Base-by-base conservation (phyloP, 2,113 vertebrate genomes). In the Malurus alboscapulatus region DNA sequence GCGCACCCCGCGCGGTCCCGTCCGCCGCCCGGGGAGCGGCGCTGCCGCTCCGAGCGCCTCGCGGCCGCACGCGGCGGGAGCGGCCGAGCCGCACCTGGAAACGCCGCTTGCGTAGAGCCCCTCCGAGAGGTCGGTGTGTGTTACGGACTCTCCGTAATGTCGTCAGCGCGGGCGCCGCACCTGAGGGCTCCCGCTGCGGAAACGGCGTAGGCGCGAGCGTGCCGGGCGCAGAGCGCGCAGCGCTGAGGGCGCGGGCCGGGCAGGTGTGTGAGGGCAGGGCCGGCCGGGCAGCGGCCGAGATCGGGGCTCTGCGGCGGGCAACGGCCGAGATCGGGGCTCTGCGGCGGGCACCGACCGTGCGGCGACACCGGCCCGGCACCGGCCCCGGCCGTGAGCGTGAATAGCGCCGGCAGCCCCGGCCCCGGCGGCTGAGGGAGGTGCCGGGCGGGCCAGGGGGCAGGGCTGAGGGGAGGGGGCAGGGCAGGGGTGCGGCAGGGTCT, bases 141-240 rank as follows among this genome's bases (percentile, higher is more conserved):
- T 67, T 92, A 88, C 95, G 93, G 13, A 95, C 42, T 95, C 63
- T 93, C 66, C 95, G 93, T 96, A 94, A 53, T 30, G 93, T 71
- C 82, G 78, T 84, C 93, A 82, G 30, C 61, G 51, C 74, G 58
- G 62, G 42, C 58, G 54, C 84, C 24, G 95, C 90, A 96, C 94
- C 94, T 95, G 95, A 91, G 68, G 5, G 84, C 59, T 76, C 19
- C 38, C 44, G 80, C 53, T 75, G 76, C 92, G 94, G 80, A 53
- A 92, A 61, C 44, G 73, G 65, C 90, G 89, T 79, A 92, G 82
- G 38, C 25, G 75, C 62, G 36, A 34, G 72, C 92, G 90, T 71
- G 44, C 6, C 29, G 68, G 58, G 63, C 94, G 95, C 77, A 51
- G 58, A 79, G 72, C 45, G 51, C 94, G 94, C 54, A 18, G 58